These are phyloP conservation scores for Rhinogobius similis DNA, from an alignment of 2,113 vertebrate genomes.

Conservation along the genomic window DNA sequence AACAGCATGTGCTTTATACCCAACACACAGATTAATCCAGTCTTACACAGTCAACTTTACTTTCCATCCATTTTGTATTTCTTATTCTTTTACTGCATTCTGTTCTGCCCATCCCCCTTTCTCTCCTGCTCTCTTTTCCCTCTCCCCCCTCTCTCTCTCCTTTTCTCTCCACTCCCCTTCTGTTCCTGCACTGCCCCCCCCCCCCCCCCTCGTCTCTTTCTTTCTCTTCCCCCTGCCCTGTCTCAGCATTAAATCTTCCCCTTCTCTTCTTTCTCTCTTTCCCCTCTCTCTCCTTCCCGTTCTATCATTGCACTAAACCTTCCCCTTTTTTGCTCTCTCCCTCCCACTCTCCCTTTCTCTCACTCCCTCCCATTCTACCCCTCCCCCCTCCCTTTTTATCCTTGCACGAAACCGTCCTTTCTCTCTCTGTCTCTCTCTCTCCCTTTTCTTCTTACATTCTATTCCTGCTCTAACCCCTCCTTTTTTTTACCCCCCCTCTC, in stretches of 20 bases:
- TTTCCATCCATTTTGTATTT: conserved; percentile 49
- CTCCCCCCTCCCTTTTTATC: background rate
- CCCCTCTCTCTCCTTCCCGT: conserved; percentile 5
- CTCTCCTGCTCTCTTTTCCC: conserved; percentile 27
- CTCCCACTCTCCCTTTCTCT: background rate
- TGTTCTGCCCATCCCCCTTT: conserved; percentile 63
- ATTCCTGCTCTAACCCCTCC: conserved; percentile 19
- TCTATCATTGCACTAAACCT: conserved; percentile 17
- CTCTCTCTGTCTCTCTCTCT: background rate
- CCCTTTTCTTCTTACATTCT: conserved; percentile 3
- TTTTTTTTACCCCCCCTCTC: background rate
- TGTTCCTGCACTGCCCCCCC: conserved; percentile 16
- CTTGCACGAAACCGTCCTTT: background rate
- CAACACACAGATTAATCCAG: background rate
- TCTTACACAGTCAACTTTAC: conserved; percentile 28
- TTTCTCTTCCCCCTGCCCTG: background rate
- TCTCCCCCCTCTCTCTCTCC: conserved; percentile 16
- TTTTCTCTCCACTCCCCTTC: background rate
- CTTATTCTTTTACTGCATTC: conserved; percentile 70
- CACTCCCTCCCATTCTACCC: background rate
- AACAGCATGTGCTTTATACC: background rate
- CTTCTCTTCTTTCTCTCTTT: background rate
- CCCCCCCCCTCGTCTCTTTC: background rate
- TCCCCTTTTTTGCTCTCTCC: background rate
- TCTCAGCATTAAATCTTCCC: background rate